phyloP scores from a whole-genome alignment of 2,888 invertebrate species.

The Spodoptera littoralis region DNA sequence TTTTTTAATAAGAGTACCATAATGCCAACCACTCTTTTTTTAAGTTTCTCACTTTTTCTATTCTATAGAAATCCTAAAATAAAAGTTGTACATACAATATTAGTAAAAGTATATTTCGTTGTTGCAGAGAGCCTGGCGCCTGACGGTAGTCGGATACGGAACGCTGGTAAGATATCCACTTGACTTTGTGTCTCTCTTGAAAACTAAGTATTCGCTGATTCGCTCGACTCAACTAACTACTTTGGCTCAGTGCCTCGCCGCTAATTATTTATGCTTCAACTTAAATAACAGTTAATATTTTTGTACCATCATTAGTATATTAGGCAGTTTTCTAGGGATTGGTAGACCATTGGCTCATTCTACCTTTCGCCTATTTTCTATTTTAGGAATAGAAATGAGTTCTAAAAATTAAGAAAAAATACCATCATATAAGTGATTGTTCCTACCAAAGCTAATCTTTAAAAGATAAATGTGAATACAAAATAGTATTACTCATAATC shows the following conservation, averaged over 20 bases:
- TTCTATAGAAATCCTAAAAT: background rate
- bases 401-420: too few species aligned
- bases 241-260: conserved; percentile 70
- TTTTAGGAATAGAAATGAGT: too few species aligned
- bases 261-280: conserved; percentile 69
- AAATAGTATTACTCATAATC: background rate
- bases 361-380: too few species aligned
- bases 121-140: conserved; percentile 64
- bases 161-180: conserved; percentile 66
- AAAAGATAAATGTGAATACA: background rate
- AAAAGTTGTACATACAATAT: conserved; percentile 17
- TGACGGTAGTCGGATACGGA: conserved; percentile 62
- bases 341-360: too few species aligned
- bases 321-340: too few species aligned
- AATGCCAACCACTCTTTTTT: too few species aligned
- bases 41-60: too few species aligned
- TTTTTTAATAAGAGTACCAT: too few species aligned
- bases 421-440: too few species aligned
- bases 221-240: conserved; percentile 60
- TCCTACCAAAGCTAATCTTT: too few species aligned
- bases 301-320: conserved; percentile 13
- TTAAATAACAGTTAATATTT: conserved; percentile 50
- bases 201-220: conserved; percentile 61
- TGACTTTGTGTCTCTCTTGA: conserved; percentile 63
- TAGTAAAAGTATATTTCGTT: conserved; percentile 59